Conservation (phyloP, 2,888 invertebrate species). For the Aphidoletes aphidimyza region DNA sequence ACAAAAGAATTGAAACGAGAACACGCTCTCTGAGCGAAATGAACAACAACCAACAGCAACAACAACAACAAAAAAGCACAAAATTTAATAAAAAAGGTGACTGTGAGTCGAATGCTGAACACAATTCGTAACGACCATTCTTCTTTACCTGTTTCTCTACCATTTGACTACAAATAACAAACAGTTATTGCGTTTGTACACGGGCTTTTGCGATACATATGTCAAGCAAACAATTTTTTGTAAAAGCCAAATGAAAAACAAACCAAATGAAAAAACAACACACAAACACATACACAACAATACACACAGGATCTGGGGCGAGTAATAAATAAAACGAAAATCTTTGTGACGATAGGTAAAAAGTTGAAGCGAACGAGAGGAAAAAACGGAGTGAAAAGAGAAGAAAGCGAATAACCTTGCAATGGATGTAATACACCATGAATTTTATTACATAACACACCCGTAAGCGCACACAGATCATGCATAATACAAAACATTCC, state of each 20-base stretch:
- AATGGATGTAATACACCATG: conserved; percentile 7
- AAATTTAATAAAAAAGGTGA: conserved; percentile 46
- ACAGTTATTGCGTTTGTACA: conserved; percentile 24
- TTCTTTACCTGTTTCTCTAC: background rate
- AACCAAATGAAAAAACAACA: background rate
- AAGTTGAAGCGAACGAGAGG: no score
- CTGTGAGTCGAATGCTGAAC: background rate
- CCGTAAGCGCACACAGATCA: background rate
- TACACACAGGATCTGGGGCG: background rate
- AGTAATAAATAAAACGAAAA: background rate
- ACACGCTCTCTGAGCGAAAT: background rate
- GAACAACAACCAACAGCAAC: background rate
- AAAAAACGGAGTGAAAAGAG: background rate
- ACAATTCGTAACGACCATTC: background rate
- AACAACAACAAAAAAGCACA: background rate
- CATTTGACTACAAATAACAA: conserved; percentile 10
- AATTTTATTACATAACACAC: background rate
- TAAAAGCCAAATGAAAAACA: background rate
- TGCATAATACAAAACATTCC: conserved; percentile 13
- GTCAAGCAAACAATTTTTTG: conserved; percentile 26
- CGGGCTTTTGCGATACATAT: background rate
- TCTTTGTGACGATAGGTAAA: background rate
- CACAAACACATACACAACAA: conserved; percentile 9
- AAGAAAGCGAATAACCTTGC: background rate
- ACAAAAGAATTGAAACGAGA: conserved; percentile 20